phyloP scores from a whole-genome alignment of 2,113 vertebrate species.

The Pachyramphus minor region DNA sequence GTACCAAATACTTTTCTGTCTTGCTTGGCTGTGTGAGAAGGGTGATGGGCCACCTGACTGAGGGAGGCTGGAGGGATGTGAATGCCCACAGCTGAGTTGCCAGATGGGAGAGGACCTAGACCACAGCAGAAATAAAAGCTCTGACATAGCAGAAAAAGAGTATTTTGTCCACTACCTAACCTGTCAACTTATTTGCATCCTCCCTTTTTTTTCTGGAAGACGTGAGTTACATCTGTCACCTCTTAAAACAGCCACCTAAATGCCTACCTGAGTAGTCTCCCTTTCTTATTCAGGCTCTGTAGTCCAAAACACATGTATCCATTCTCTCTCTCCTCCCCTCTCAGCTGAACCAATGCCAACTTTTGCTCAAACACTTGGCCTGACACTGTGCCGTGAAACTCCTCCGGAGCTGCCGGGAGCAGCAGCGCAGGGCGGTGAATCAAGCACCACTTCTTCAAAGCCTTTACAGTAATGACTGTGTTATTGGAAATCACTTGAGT shows the following conservation, averaged over 20 bases:
- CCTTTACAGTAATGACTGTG: neutral
- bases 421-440: neutral
- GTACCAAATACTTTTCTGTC: neutral
- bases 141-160: neutral
- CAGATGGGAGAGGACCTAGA: neutral
- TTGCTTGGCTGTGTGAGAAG: neutral
- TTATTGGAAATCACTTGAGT: slow-evolving; percentile 23
- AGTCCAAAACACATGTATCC: neutral
- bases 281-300: neutral
- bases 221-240: rapidly evolving
- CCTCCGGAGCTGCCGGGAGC: neutral
- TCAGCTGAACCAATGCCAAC: neutral
- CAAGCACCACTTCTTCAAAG: neutral
- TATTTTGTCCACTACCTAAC: neutral
- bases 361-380: neutral
- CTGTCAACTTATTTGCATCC: neutral
- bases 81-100: neutral
- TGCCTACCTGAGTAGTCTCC: neutral
- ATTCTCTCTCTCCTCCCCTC: neutral
- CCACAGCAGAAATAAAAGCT: neutral
- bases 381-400: neutral
- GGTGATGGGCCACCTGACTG: rapidly evolving
- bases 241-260: neutral
- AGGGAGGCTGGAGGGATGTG: neutral
- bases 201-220: neutral